Evolutionary conservation across 2,113 vertebrate species (phyloP).

Genomic region (Atractosteus spatula): DNA sequence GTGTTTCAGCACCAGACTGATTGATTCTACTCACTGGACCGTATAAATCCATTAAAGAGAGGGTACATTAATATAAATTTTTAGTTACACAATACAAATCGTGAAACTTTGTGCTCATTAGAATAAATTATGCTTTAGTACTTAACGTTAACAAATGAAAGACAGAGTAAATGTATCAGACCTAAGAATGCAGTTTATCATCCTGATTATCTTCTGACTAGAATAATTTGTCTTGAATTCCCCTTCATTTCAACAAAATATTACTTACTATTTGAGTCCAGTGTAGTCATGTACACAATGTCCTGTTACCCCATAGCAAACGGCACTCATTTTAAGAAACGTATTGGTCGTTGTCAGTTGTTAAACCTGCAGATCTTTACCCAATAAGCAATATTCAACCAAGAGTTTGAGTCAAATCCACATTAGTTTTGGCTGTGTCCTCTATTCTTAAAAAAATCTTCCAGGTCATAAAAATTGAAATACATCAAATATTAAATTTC

Average conservation of each 20-base stretch:
- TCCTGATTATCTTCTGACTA: not conserved
- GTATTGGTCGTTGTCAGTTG: too few relatives aligned
- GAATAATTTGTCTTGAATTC: slow-evolving; percentile 49
- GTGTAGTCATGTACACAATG: too few relatives aligned
- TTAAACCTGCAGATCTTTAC: too few relatives aligned
- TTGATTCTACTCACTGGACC: slow-evolving; percentile 57
- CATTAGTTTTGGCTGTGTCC: too few relatives aligned
- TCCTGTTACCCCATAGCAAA: too few relatives aligned
- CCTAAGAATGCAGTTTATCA: slow-evolving; percentile 9
- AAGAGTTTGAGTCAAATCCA: too few relatives aligned
- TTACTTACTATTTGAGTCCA: too few relatives aligned
- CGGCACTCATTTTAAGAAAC: too few relatives aligned
- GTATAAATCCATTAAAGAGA: slow-evolving; percentile 55
- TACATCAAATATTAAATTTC: too few relatives aligned
- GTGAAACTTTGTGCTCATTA: slow-evolving; percentile 18
- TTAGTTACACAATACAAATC: slow-evolving; percentile 41
- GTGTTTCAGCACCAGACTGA: slow-evolving; percentile 36
- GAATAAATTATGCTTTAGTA: slow-evolving; percentile 53
- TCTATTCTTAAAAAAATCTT: too few relatives aligned
- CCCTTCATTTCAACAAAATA: slow-evolving; percentile 18
- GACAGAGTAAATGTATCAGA: slow-evolving; percentile 19
- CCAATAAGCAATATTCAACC: too few relatives aligned
- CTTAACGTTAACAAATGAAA: slow-evolving; percentile 15
- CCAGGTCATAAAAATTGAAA: too few relatives aligned
- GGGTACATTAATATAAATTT: slow-evolving; percentile 56